Base-by-base conservation (phyloP, 2,113 vertebrate species). In the Vombatus ursinus region DNA sequence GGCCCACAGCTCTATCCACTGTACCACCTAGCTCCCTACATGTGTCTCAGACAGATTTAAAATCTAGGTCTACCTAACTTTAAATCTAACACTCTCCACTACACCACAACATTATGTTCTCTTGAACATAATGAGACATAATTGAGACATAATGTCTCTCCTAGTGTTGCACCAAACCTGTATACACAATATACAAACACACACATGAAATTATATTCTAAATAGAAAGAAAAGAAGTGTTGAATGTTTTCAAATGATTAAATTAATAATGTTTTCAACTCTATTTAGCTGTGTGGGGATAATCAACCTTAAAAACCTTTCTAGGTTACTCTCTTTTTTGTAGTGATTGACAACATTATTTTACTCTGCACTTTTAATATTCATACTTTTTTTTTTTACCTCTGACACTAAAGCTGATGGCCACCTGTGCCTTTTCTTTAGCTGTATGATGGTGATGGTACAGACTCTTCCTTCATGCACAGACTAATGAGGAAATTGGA, bases 301-400 rank as follows among this genome's bases (percentile, higher is more conserved):
- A 26, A 92, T 89, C 31, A 96, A 91, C 2, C 23, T 91, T 93
- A 91, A 95, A 92, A 22, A 57, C 25, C 93, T 93, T 93, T 93
- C 37, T 90, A 96, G 3, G 5, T 61, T 68, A 94, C 89, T 12
- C 52, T 68, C 24, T 90, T 61, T 52, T 91, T 90, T 94, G 52
- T 24, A 50, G 91, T 11, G 89, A 92, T 0, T 93, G 50, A 52
- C 90, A 57, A 22, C 31, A 50, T 89, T 57, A 28, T 68, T 93
- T 52, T 53, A 94, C 7, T 90, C 44, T 90, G 2, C 52, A 92
- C 48, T 95, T 94, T 50, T 11, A 90, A 91, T 93, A n/a, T 89
- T 93, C 12, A 93, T 52, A 91, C 11, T 23, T 16, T 9, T 61
- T 2, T 2, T 94, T 52, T 54, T 26, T 9, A 37, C 44, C 89